These are phyloP conservation scores for Trachemys scripta DNA, from an alignment of 2,113 vertebrate species.

Conservation along the genomic window DNA sequence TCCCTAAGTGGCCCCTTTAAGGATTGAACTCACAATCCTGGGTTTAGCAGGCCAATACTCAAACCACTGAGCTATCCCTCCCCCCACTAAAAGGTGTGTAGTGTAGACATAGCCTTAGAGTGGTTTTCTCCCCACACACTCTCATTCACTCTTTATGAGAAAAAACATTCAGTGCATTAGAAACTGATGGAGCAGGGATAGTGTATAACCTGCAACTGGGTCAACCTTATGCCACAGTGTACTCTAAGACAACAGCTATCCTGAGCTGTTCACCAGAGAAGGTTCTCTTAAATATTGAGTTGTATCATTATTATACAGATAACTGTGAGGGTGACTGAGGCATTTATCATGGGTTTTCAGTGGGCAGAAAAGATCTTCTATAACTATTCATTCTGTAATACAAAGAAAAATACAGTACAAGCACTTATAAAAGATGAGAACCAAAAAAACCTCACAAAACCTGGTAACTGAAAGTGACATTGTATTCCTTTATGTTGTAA, in stretches of 20 bases:
- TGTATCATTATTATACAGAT: not conserved
- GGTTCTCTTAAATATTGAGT: not conserved
- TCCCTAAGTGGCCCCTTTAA: no score
- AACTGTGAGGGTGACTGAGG: rapidly evolving
- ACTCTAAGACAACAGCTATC: not conserved
- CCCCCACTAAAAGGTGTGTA: no score
- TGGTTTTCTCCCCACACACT: not conserved
- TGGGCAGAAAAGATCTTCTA: not conserved
- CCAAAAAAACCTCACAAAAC: not conserved
- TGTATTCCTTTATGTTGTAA: not conserved
- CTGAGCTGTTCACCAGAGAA: not conserved
- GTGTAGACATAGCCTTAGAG: no score
- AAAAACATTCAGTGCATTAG: not conserved
- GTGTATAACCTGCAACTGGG: not conserved
- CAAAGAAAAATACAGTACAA: not conserved
- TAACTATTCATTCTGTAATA: not conserved
- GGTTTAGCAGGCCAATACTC: no score
- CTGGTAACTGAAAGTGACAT: rapidly evolving
- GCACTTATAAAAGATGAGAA: not conserved
- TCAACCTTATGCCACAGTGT: not conserved
- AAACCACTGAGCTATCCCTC: no score
- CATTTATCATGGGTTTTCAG: not conserved
- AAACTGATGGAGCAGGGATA: not conserved
- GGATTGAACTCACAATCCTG: no score
- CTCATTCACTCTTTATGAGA: not conserved